Evolutionary conservation across 2,113 vertebrate species (phyloP).

Genomic region (Phyllopteryx taeniolatus): DNA sequence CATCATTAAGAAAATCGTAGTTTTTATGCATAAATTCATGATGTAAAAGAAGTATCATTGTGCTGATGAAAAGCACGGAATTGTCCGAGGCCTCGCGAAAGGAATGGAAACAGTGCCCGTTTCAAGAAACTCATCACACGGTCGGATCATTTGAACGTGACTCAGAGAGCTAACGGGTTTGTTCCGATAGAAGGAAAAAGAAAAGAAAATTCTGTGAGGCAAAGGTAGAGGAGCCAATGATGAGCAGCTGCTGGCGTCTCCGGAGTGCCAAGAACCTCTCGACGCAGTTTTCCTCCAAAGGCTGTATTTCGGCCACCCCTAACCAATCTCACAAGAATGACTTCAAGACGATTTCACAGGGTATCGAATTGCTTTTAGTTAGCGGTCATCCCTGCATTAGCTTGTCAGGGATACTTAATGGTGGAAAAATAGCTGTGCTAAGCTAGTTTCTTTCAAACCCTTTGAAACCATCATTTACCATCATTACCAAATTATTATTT

Average conservation of each 20-base stretch:
- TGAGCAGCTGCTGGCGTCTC: not conserved
- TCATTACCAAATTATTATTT: constrained; percentile 69
- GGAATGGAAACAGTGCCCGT: not conserved
- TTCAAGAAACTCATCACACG: not conserved
- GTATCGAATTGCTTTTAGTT: not conserved
- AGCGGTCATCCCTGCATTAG: not conserved
- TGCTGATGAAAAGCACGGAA: not conserved
- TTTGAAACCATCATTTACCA: constrained; percentile 42
- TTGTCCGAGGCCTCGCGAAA: not conserved
- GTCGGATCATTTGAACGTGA: not conserved
- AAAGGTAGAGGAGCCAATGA: not conserved
- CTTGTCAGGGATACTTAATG: not conserved
- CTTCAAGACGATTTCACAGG: not conserved
- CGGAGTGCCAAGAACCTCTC: not conserved
- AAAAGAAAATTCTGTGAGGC: not conserved
- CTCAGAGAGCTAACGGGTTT: not conserved
- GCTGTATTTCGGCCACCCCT: not conserved
- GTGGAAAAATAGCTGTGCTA: not conserved
- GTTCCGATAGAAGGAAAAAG: not conserved
- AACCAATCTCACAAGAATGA: not conserved
- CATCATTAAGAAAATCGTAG: too few relatives aligned
- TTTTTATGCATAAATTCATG: too few relatives aligned
- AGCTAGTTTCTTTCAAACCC: not conserved
- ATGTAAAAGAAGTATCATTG: not conserved
- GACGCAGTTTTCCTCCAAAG: not conserved